Evolutionary conservation across 2,113 vertebrate genomes (phyloP), one percentile per base, ranked within the genome.

Genomic region (Halichoerus grypus): DNA sequence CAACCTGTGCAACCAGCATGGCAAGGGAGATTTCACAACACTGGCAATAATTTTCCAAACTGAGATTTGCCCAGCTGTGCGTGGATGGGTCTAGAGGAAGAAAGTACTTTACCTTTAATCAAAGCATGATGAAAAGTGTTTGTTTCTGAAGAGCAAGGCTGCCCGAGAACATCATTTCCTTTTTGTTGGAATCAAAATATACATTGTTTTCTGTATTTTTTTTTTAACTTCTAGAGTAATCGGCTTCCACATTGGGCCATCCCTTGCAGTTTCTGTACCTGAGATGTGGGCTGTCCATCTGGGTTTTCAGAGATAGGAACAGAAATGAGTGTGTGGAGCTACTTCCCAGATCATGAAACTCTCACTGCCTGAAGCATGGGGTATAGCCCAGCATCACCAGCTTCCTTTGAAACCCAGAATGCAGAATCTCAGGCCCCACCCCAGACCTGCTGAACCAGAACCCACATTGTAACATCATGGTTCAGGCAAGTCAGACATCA

Each of bases 31-130:
- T 79, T 77, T 97, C 53, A 91, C 95, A 95, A 97, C 98, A 99
- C 98, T 98, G 98, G 98, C 98, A 99, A 94, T 94, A 89, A 98
- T 98, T 97, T 98, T 83, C 97, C 96, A 19, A 36, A 97, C 90
- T 61, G 91, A 88, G 97, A 93, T 98, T 96, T 98, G 84, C 96
- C 98, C 98, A 98, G 97, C 98, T 98, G 97, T 96, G 97, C 81
- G 95, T 95, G 95, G 92, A 97, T 89, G 87, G 97, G 94, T n/a
- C 82, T 80, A 94, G 97, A 97, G 98, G 93, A 98, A 96, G 97
- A 98, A 98, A 97, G 53, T 53, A 86, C 86, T 96, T 98, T 97
- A 93, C 97, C 98, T 99, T 99, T 98, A 99, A 99, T 99, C 99
- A 99, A 95, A 96, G 97, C 96, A 95, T 98, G 98, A 98, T 98